Evolutionary conservation across 2,888 invertebrate genomes (phyloP).

Genomic region (Exephanes ischioxanthus): DNA sequence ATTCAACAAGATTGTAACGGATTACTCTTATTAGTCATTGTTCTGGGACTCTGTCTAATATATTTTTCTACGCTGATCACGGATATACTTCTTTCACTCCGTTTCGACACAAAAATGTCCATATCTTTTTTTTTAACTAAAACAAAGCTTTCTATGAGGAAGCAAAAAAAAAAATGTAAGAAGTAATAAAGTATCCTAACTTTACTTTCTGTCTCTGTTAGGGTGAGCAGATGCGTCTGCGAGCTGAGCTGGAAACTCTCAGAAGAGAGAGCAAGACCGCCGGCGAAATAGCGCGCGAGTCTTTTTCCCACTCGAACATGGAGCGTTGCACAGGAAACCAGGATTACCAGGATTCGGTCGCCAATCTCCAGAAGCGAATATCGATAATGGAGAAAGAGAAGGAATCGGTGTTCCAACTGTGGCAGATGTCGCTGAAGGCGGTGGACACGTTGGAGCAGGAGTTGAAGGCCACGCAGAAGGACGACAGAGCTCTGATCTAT

Average conservation of each 20-base stretch:
- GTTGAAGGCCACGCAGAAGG: slow-evolving; percentile 85
- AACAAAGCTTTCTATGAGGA: no score
- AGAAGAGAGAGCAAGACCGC: slow-evolving; percentile 74
- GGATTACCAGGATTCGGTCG: slow-evolving; percentile 69
- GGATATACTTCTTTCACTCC: no score
- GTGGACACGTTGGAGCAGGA: slow-evolving; percentile 90
- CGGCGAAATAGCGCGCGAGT: slow-evolving; percentile 72
- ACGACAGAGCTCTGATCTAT: slow-evolving; percentile 72
- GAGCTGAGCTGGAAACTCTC: slow-evolving; percentile 75
- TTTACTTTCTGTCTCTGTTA: slow-evolving; percentile 60
- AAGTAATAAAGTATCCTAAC: background rate
- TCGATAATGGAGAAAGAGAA: slow-evolving; percentile 86
- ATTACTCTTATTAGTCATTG: no score
- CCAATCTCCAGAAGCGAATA: slow-evolving; percentile 80
- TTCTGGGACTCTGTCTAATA: no score
- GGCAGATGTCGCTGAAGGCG: slow-evolving; percentile 89
- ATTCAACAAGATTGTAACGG: no score
- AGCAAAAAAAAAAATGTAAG: background rate
- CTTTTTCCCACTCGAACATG: slow-evolving; percentile 72
- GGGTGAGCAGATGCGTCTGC: slow-evolving; percentile 79
- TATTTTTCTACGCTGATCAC: no score
- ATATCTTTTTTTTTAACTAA: no score
- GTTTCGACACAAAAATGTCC: no score
- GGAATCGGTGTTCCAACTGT: slow-evolving; percentile 88
- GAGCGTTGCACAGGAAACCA: slow-evolving; percentile 69